Base-by-base conservation (phyloP, 2,888 invertebrate genomes). In the Quadroppia sp. region DNA sequence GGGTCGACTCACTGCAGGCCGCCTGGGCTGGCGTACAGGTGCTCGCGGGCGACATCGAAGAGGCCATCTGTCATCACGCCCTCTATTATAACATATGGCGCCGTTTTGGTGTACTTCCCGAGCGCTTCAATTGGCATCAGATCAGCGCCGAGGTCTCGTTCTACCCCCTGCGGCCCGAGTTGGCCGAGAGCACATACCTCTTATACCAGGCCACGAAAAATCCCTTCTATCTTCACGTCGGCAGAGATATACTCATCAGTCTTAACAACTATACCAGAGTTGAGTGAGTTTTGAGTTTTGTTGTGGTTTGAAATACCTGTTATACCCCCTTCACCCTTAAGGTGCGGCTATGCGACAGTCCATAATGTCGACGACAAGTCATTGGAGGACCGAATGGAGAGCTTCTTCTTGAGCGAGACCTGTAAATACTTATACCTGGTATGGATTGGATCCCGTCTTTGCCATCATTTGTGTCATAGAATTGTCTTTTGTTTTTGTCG, bases 191-290 rank as follows among this genome's bases (percentile, higher is more conserved):
- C 1, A 88, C 87, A 1, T 88, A 88, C 80, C 82, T 87, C 45
- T 81, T 88, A 11, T 88, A 87, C 79, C 84, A 84, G 81, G 87
- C 87, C 2, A 88, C 87, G 1, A 86, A 85, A 80, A 87, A 87
- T 80, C 87, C 87, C 30, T 88, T 87, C 80, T 88, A 88, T 81
- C 83, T 87, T 70, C 87, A 87, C 80, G 87, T 88, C 28, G 88
- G 87, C 11, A 80, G 82, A 72, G 86, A 87, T 75, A 87, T 88
- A 64, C 80, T 87, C 67, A 81, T 85, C 74, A 85, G 82, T 78
- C 80, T 87, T 25, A 84, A 86, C 77, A 81, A 82, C 40, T 82
- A 84, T 78, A 83, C 86, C 1, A 84, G 83, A 81, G 84, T 84
- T 7, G 81, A 84, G 82, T 84, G 78, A 79, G 82, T 78, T n/a